Evolutionary conservation across 1,140 invertebrate genomes (phyloP).

Genomic region (Drosophila pseudoananassae): DNA sequence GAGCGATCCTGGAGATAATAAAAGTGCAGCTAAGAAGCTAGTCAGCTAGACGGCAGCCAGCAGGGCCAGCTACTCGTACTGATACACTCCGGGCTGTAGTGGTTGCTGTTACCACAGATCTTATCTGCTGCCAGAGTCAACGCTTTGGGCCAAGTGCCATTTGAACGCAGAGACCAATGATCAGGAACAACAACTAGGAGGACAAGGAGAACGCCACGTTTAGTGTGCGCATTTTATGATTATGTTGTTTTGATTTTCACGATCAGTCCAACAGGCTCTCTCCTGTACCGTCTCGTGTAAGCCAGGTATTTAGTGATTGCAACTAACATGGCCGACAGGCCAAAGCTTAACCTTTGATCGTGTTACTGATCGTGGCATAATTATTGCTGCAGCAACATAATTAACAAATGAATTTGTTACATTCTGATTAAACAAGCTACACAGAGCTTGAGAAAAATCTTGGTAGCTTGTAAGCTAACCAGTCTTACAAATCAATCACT

Average conservation of each 20-base stretch:
- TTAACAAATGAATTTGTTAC: constrained; percentile 82
- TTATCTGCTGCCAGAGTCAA: constrained; percentile 73
- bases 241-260: constrained; percentile 82
- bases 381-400: constrained; percentile 75
- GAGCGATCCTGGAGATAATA: constrained; percentile 81
- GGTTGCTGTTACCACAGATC: constrained; percentile 62
- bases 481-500: constrained; percentile 20
- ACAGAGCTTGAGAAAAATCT: constrained; percentile 6
- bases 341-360: constrained; percentile 72
- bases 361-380: constrained; percentile 82
- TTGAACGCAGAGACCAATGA: constrained; percentile 76
- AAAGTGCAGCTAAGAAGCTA: constrained; percentile 41
- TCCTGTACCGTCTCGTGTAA: constrained; percentile 15
- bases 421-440: constrained; percentile 31
- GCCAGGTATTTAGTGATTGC: constrained; percentile 69
- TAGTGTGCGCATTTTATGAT: constrained; percentile 79
- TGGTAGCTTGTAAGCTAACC: neutral
- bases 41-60: constrained; percentile 27
- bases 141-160: constrained; percentile 78
- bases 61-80: constrained; percentile 41
- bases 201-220: constrained; percentile 72
- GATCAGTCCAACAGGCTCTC: constrained; percentile 52
- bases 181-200: constrained; percentile 45
- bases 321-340: constrained; percentile 53
- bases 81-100: constrained; percentile 19